phyloP scores from a whole-genome alignment of 2,113 vertebrate species.

The Sinosuthora webbiana region DNA sequence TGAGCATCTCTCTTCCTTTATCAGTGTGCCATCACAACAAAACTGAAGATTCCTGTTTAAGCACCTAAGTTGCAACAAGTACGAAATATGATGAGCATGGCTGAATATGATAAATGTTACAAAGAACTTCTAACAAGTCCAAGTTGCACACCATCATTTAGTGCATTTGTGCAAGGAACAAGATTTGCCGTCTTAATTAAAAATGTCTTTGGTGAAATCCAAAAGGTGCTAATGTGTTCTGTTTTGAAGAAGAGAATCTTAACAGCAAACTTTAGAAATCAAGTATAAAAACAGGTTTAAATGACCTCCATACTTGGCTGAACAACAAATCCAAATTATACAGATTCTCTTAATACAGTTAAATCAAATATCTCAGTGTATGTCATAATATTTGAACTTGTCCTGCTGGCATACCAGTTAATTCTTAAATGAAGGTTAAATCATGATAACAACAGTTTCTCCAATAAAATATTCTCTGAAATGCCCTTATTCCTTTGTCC shows the following conservation, averaged over 20 bases:
- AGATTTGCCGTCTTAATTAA: background rate
- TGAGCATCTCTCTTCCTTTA: background rate
- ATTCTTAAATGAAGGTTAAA: background rate
- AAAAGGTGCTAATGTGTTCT: background rate
- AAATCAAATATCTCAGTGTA: background rate
- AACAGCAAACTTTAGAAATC: background rate
- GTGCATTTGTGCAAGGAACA: background rate
- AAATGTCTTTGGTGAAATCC: background rate
- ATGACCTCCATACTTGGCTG: background rate
- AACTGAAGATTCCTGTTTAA: background rate
- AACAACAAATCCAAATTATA: background rate
- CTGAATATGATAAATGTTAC: background rate
- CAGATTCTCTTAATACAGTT: background rate
- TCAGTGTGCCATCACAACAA: rapidly evolving
- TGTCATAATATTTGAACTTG: background rate
- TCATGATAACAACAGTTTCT: background rate
- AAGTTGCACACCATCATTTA: too few species aligned
- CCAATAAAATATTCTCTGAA: background rate
- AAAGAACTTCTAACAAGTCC: background rate
- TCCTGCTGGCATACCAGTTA: background rate
- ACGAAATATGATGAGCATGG: background rate
- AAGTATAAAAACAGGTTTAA: background rate
- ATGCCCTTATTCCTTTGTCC: background rate
- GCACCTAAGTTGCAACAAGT: background rate
- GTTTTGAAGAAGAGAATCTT: background rate